Evolutionary conservation across 35 echinoderm and acorn worm genomes (phyloP), one percentile per base, ranked within the genome.

Genomic region (Ophiothrix spiculata): DNA sequence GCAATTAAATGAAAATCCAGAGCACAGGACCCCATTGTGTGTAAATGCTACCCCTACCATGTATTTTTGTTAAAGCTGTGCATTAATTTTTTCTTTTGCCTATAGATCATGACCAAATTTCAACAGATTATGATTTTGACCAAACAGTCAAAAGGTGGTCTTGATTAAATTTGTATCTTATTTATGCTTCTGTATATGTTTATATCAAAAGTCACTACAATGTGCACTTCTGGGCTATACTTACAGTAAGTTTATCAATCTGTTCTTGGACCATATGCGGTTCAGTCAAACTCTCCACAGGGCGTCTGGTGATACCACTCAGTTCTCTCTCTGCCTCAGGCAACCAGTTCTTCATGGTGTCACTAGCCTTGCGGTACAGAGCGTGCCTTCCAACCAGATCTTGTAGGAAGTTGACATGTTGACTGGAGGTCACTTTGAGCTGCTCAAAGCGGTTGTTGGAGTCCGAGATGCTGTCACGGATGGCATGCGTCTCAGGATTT

Each of bases 191-290:
- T 19, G 12, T 23, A 77, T 77, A 12, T 17, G 12, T 77, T 14
- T 14, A 34, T 33, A 16, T 13, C 75, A 34, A 12, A 13, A 60
- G 13, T 80, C 2, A 1, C 33, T 31, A 1, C 41, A 54, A 28
- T 32, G 8, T 36, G 32, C n/a, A 82, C n/a, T n/a, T n/a, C n/a
- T n/a, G n/a, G n/a, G n/a, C n/a, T 81, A 73, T 31, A 40, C 39
- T 82, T 45, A 93, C 95, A 88, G 93, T 85, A 21, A 93, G 73
- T 83, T 93, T 93, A 73, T 97, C 88, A 75, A 92, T 91, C 80
- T 97, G 95, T 42, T 93, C 76, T 75, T 97, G 94, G 4, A 97
- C 88, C 35, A 41, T 89, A 23, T 46, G 56, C 3, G 90, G 91
- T 38, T 97, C 91, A 39, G 91, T 75, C 1, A 69, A 28, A 4